phyloP scores from a whole-genome alignment of 2,113 vertebrate species.

The Gallinago paraguaiae region DNA sequence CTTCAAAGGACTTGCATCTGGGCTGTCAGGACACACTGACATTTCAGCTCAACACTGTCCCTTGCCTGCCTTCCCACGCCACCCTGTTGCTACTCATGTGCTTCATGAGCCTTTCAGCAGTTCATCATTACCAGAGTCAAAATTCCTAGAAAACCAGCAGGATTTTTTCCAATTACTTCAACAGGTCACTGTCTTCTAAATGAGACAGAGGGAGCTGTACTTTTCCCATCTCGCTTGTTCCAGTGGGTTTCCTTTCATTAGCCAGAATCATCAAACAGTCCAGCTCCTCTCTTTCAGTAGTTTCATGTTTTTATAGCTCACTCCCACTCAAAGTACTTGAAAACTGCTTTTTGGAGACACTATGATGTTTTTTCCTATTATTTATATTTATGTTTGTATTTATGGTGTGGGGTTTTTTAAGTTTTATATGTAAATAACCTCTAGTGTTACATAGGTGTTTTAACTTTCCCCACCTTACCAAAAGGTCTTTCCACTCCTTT shows the following conservation, averaged over 20 bases:
- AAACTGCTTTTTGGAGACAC: neutral
- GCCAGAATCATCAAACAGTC: neutral
- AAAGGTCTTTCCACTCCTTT: neutral
- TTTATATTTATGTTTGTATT: neutral
- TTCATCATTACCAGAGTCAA: neutral
- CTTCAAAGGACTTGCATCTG: neutral
- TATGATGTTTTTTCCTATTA: neutral
- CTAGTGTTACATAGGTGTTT: neutral
- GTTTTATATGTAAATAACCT: neutral
- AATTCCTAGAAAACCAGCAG: neutral
- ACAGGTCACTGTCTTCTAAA: neutral
- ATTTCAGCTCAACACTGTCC: neutral
- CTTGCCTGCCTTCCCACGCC: neutral
- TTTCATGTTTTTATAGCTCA: neutral
- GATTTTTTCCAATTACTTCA: neutral
- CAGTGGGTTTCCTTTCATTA: neutral
- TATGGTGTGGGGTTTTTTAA: neutral
- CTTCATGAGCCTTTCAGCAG: neutral
- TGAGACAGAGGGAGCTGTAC: neutral
- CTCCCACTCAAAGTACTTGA: neutral
- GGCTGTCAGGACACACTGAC: neutral
- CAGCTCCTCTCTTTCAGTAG: neutral
- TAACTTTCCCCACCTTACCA: neutral
- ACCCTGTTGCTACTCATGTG: rapidly evolving
- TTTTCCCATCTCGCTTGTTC: neutral